Percentiles rank a stretch among this genome's conserved stretches.
Evolutionary conservation across 2,113 vertebrate species (phyloP).

Genomic region (Larimichthys crocea): DNA sequence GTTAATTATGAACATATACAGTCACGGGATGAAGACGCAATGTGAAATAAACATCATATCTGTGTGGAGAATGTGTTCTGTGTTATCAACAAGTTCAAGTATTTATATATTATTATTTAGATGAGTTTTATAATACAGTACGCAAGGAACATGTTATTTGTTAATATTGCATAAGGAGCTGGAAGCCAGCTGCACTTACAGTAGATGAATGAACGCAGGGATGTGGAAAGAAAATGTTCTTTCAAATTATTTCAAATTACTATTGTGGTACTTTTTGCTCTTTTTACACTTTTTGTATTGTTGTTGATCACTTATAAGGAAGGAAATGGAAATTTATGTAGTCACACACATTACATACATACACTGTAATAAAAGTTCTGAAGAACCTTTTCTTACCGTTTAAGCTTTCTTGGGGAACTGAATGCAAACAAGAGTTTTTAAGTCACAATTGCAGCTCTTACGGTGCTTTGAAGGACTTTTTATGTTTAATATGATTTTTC

Average conservation of each 20-base stretch:
- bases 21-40: background rate
- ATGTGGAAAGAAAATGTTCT: background rate
- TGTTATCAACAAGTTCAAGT: too few relatives aligned
- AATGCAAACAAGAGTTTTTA: too few relatives aligned
- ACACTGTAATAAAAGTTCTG: too few relatives aligned
- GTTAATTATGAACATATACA: background rate
- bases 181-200: background rate
- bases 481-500: too few relatives aligned
- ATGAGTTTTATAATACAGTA: conserved; percentile 17
- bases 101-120: background rate
- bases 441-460: too few relatives aligned
- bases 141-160: conserved; percentile 6
- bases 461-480: too few relatives aligned
- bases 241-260: background rate
- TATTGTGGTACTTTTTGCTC: background rate
- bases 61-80: background rate
- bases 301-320: background rate
- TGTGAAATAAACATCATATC: background rate
- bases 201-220: background rate
- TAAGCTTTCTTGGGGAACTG: too few relatives aligned
- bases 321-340: background rate
- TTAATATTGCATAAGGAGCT: conserved; percentile 41
- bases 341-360: background rate
- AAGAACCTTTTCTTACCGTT: too few relatives aligned
- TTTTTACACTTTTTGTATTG: background rate